Evolutionary conservation across 2,888 invertebrate species (phyloP).

Genomic region (Trichogramma evanescens): DNA sequence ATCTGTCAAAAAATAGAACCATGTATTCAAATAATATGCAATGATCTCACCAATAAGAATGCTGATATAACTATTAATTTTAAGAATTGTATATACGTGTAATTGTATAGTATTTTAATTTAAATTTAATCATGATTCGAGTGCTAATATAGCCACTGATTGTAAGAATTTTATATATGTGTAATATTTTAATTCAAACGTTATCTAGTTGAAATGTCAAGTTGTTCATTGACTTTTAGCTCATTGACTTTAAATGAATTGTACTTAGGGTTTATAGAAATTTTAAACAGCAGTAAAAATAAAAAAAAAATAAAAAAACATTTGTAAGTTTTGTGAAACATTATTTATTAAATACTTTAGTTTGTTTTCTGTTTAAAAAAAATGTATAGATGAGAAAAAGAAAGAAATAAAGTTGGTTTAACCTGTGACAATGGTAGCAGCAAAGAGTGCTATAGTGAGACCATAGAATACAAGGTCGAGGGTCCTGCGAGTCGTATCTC

Average conservation of each 20-base stretch:
- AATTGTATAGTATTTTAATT: not conserved
- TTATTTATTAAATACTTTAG: too few relatives aligned
- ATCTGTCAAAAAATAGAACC: conserved; percentile 47
- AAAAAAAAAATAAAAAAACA: not conserved
- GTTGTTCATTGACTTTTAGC: too few relatives aligned
- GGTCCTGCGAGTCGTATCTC: not conserved
- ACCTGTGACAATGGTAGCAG: conserved; percentile 58
- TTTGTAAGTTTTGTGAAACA: too few relatives aligned
- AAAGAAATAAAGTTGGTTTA: conserved; percentile 25
- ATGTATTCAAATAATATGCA: not conserved
- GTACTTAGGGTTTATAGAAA: too few relatives aligned
- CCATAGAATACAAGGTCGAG: conserved; percentile 35
- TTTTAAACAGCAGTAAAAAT: not conserved
- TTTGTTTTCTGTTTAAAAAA: not conserved
- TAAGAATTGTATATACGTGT: not conserved
- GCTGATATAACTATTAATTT: not conserved
- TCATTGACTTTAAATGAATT: too few relatives aligned
- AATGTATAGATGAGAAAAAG: not conserved
- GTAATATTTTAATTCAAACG: too few relatives aligned
- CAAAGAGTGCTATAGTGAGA: conserved; percentile 54
- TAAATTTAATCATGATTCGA: not conserved
- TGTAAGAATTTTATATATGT: too few relatives aligned
- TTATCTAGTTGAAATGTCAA: too few relatives aligned
- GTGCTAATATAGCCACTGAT: too few relatives aligned
- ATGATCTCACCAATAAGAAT: too few relatives aligned